phyloP scores from a whole-genome alignment of 2,888 invertebrate genomes.

The Podotricha telesiphe region DNA sequence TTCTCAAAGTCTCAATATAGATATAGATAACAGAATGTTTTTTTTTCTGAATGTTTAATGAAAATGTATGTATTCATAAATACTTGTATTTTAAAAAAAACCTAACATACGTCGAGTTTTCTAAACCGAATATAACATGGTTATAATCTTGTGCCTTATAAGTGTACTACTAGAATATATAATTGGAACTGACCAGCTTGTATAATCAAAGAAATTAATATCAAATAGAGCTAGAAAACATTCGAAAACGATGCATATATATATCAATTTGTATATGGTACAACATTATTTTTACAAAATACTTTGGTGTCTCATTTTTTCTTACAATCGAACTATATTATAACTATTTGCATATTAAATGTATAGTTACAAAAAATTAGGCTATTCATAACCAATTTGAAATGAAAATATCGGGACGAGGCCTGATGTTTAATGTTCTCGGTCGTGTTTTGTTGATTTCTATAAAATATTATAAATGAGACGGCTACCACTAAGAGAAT shows the following conservation, averaged over 20 bases:
- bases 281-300: not conserved
- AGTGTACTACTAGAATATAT: too few relatives aligned
- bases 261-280: not conserved
- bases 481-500: slow-evolving; percentile 82
- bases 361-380: slow-evolving; percentile 50
- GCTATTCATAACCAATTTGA: slow-evolving; percentile 72
- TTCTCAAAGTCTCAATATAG: too few relatives aligned
- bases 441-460: slow-evolving; percentile 82
- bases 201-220: not conserved
- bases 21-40: too few relatives aligned
- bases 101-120: too few relatives aligned
- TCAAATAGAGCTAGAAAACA: not conserved
- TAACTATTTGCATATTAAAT: slow-evolving; percentile 42
- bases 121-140: too few relatives aligned
- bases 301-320: not conserved
- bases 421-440: slow-evolving; percentile 78
- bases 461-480: slow-evolving; percentile 83
- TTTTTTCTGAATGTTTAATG: too few relatives aligned
- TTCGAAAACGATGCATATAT: not conserved
- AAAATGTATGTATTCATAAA: too few relatives aligned
- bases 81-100: too few relatives aligned
- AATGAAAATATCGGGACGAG: slow-evolving; percentile 65
- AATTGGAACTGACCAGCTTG: too few relatives aligned
- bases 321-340: slow-evolving; percentile 24
- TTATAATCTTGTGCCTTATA: too few relatives aligned